A percentile compares a stretch with the other conserved stretches of the same genome.
Conservation (phyloP, 2,113 vertebrate species). For the Patagioenas fasciata region DNA sequence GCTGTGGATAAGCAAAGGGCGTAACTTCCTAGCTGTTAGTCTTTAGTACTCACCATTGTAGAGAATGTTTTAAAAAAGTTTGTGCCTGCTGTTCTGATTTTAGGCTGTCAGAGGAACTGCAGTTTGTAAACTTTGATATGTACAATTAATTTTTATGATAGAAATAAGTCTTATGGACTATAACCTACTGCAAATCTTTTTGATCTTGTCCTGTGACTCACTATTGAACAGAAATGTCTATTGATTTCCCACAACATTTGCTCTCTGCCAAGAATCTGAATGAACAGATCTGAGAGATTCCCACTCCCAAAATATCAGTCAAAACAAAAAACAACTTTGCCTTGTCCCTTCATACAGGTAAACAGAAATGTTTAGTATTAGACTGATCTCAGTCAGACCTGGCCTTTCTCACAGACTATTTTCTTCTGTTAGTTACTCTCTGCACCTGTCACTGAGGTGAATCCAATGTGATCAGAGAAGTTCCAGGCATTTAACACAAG, state of each 20-base stretch:
- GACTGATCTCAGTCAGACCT: background rate
- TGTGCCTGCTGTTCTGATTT: background rate
- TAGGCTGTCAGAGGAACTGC: background rate
- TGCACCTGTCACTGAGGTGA: background rate
- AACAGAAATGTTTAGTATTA: background rate
- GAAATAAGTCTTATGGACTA: background rate
- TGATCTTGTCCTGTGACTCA: background rate
- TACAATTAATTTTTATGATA: background rate
- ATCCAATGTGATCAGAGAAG: background rate
- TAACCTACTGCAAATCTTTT: background rate
- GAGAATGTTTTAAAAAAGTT: background rate
- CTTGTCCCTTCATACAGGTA: background rate
- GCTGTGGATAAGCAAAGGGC: background rate
- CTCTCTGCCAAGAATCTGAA: background rate
- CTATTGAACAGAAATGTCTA: background rate
- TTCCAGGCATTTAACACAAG: background rate
- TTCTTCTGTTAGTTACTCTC: background rate
- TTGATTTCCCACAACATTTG: background rate
- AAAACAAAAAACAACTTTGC: background rate
- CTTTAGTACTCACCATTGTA: background rate
- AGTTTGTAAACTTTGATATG: background rate
- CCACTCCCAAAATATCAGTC: background rate
- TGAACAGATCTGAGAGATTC: background rate
- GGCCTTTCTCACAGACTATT: background rate
- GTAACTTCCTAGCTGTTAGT: background rate